phyloP scores from a whole-genome alignment of 2,888 invertebrate species.

The Mesochorus sp. region DNA sequence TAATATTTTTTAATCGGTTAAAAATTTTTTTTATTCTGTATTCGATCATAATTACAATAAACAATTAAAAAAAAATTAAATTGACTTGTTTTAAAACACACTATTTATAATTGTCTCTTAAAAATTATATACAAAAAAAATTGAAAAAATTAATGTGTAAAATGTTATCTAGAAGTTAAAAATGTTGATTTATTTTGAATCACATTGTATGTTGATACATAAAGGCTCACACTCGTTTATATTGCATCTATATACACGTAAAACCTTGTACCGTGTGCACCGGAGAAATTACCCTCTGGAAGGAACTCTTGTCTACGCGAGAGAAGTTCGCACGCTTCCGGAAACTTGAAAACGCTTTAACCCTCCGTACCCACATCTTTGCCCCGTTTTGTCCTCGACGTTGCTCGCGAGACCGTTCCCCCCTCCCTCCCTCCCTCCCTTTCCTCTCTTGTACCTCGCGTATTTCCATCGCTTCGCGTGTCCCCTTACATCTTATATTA shows the following conservation, averaged over 20 bases:
- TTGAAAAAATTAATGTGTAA: neutral
- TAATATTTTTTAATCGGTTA: too few species aligned
- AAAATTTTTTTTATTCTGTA: too few species aligned
- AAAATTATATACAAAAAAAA: neutral
- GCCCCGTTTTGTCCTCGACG: neutral
- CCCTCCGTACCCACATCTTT: slow-evolving; percentile 6
- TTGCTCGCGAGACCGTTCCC: slow-evolving; percentile 15
- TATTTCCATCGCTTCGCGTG: slow-evolving; percentile 38
- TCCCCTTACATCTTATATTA: slow-evolving; percentile 48
- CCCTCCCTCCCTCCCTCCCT: slow-evolving; percentile 27
- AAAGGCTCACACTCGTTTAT: too few species aligned
- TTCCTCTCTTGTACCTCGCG: too few species aligned
- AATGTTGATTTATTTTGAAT: too few species aligned
- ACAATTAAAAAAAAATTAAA: too few species aligned
- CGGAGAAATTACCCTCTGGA: slow-evolving; percentile 60
- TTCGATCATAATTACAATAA: too few species aligned
- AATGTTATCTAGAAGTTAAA: too few species aligned
- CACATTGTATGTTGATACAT: neutral
- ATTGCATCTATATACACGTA: too few species aligned
- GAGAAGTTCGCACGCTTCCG: slow-evolving; percentile 64
- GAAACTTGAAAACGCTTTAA: slow-evolving; percentile 68
- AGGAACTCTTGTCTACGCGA: slow-evolving; percentile 55
- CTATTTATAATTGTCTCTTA: too few species aligned
- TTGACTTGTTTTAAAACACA: too few species aligned
- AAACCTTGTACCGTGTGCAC: slow-evolving; percentile 40